Conservation (phyloP, 2,113 vertebrate species). For the Daphoenositta chrysoptera region DNA sequence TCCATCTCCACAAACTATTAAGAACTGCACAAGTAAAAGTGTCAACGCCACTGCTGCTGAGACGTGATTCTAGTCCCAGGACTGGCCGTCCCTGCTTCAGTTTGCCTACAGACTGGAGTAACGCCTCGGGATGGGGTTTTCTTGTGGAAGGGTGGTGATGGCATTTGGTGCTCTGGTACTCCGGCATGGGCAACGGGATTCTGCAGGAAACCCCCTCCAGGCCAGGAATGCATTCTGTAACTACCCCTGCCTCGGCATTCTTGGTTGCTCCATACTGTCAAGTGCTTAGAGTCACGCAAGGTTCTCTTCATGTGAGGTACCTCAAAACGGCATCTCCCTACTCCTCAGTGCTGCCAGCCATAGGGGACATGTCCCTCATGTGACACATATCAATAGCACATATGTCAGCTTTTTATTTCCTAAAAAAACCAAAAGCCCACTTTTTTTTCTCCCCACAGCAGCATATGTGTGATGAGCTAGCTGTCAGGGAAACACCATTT, state of each 20-base stretch:
- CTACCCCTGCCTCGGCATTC: neutral
- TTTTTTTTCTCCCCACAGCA: neutral
- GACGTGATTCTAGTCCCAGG: neutral
- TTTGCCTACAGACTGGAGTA: neutral
- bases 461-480: neutral
- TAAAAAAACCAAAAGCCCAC: neutral
- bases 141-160: neutral
- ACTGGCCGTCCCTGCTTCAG: rapidly evolving
- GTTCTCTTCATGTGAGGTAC: neutral
- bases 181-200: rapidly evolving
- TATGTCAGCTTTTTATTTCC: conserved; percentile 5
- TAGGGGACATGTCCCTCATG: neutral
- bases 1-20: neutral
- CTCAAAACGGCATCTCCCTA: neutral
- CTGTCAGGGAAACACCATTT: neutral
- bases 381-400: neutral
- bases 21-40: neutral
- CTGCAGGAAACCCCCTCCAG: neutral
- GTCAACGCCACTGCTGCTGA: neutral
- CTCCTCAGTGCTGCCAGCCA: neutral
- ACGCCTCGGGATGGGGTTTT: neutral
- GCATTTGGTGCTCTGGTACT: neutral
- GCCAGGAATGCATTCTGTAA: neutral
- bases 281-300: neutral
- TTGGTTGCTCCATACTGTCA: neutral